phyloP scores from a whole-genome alignment of 2,113 vertebrate genomes.

The Paraplagusia blochii region DNA sequence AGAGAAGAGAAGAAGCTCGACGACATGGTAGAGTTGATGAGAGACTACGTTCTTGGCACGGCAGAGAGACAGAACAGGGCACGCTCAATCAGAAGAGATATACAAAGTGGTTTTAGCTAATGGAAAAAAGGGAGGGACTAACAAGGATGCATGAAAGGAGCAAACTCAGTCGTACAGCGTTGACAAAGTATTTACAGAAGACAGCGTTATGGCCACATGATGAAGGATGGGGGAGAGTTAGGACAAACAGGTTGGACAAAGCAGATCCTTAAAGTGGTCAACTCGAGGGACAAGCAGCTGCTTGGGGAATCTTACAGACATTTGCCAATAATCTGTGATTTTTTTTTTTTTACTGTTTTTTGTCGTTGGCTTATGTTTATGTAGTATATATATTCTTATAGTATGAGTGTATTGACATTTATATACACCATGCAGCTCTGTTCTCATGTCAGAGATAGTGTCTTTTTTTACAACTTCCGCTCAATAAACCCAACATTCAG shows the following conservation, averaged over 20 bases:
- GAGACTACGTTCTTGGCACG: background rate
- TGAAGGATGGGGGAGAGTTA: constrained; percentile 10
- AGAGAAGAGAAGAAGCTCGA: constrained; percentile 15
- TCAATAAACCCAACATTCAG: constrained; percentile 17
- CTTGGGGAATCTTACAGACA: constrained; percentile 18
- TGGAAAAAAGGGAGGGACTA: background rate
- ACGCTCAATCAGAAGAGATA: background rate
- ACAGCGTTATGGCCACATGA: background rate
- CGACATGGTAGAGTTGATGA: constrained; percentile 7
- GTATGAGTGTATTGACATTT: background rate
- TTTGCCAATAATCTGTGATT: constrained; percentile 9
- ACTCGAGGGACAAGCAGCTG: constrained; percentile 7
- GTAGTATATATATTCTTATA: background rate
- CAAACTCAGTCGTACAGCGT: background rate
- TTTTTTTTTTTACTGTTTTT: background rate
- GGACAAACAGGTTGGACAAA: background rate
- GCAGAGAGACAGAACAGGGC: background rate
- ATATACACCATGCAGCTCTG: background rate
- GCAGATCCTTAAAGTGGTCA: constrained; percentile 1
- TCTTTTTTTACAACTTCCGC: constrained; percentile 5
- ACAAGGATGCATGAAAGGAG: constrained; percentile 1
- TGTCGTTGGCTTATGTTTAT: background rate
- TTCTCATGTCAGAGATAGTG: background rate
- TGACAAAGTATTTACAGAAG: background rate
- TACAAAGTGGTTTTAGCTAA: background rate